Conservation (phyloP, 1,140 invertebrate genomes). For the Bacillus rossius region DNA sequence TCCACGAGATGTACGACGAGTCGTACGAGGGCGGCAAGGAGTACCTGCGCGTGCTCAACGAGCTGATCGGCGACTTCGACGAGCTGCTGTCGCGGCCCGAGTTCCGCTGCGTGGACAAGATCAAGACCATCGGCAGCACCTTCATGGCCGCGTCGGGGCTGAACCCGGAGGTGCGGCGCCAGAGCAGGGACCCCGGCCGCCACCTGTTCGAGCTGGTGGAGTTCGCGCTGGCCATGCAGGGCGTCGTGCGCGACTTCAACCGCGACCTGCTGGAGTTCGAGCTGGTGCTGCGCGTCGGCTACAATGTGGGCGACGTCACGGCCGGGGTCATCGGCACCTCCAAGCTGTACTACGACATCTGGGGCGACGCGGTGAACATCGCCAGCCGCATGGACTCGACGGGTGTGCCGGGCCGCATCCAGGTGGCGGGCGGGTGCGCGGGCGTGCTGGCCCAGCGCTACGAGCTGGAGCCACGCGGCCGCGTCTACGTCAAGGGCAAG, state of each 20-base stretch:
- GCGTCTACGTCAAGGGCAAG: conserved; percentile 92
- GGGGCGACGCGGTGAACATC: conserved; percentile 98
- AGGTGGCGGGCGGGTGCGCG: conserved; percentile 73
- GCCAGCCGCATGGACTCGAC: conserved; percentile 95
- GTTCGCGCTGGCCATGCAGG: conserved; percentile 82
- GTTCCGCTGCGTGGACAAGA: conserved; percentile 91
- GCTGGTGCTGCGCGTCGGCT: conserved; percentile 81
- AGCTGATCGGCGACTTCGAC: conserved; percentile 93
- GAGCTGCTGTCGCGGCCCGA: conserved; percentile 76
- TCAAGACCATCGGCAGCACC: conserved; percentile 95
- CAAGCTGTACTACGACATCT: conserved; percentile 96
- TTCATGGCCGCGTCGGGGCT: conserved; percentile 97
- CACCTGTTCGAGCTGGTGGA: conserved; percentile 85
- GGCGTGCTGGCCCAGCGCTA: conserved; percentile 58
- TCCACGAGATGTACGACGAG: conserved; percentile 95
- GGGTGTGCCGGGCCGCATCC: conserved; percentile 77
- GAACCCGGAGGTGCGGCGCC: conserved; percentile 59
- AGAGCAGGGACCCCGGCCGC: conserved; percentile 56
- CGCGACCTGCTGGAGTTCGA: conserved; percentile 83
- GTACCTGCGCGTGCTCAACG: conserved; percentile 90
- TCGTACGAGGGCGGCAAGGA: conserved; percentile 89
- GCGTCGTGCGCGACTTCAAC: conserved; percentile 84
- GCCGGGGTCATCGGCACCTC: conserved; percentile 95
- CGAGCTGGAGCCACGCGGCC: conserved; percentile 75
- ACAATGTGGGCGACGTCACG: conserved; percentile 85